phyloP scores from a whole-genome alignment of 2,113 vertebrate species.

The Pluvialis apricaria region DNA sequence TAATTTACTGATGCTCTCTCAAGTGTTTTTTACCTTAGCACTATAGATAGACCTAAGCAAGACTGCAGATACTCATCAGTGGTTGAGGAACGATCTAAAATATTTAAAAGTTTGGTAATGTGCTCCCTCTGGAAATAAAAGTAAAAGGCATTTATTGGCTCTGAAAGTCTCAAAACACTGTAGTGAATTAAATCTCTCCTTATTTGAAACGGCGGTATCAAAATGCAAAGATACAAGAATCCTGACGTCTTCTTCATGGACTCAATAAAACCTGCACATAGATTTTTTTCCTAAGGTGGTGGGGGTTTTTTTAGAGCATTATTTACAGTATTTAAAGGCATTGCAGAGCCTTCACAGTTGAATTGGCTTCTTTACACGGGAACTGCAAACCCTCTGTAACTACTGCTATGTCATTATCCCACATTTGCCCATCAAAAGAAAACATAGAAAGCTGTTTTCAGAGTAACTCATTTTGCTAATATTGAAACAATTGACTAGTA shows the following conservation, averaged over 20 bases:
- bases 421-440: not conserved
- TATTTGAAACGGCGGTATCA: not conserved
- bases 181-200: not conserved
- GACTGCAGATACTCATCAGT: not conserved
- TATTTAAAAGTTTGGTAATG: not conserved
- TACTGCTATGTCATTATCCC: not conserved
- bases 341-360: not conserved
- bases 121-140: not conserved
- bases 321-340: not conserved
- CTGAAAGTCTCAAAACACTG: not conserved
- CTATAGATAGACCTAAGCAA: not conserved
- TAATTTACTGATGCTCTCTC: not conserved
- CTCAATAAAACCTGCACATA: not conserved
- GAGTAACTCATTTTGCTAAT: not conserved
- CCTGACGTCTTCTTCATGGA: not conserved
- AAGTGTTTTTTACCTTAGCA: not conserved
- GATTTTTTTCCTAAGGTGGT: not conserved
- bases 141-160: not conserved
- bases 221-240: not conserved
- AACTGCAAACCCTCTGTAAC: not conserved
- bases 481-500: constrained; percentile 22
- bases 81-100: not conserved
- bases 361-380: not conserved
- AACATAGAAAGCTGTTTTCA: not conserved
- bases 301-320: not conserved